Conservation (phyloP, 2,797 vertebrate genomes). For the Enteromius trimaculatus region DNA sequence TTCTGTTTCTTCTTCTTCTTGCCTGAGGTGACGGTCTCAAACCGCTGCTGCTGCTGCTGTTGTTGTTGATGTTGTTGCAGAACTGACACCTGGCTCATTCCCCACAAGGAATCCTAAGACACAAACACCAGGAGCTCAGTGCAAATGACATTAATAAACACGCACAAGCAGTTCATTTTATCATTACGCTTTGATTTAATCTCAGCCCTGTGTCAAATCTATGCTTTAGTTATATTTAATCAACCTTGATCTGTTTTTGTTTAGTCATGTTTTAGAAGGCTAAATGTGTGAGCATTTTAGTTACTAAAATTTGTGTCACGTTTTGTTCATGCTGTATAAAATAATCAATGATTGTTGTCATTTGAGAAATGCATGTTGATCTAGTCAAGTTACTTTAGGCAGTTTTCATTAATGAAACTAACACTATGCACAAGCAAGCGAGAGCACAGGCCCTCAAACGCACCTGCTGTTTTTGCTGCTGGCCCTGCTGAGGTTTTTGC, state of each 20-base stretch:
- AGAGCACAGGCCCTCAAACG: not conserved
- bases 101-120: conserved; percentile 91
- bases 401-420: not conserved
- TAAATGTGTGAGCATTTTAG: not conserved
- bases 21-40: conserved; percentile 94
- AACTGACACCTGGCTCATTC: conserved; percentile 84
- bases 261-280: not conserved
- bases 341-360: too few relatives aligned
- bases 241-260: not conserved
- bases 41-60: conserved; percentile 86
- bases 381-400: too few relatives aligned
- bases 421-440: not conserved
- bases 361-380: too few relatives aligned
- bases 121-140: not conserved
- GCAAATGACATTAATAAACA: not conserved
- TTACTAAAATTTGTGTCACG: too few relatives aligned
- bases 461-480: conserved; percentile 76
- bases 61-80: conserved; percentile 75
- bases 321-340: too few relatives aligned
- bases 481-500: conserved; percentile 85
- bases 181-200: not conserved
- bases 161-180: not conserved
- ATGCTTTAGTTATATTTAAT: not conserved
- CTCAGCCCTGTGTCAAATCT: not conserved
- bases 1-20: conserved; percentile 99